Evolutionary conservation across 2,888 invertebrate species (phyloP).

Genomic region (Galerucella nymphaeae): DNA sequence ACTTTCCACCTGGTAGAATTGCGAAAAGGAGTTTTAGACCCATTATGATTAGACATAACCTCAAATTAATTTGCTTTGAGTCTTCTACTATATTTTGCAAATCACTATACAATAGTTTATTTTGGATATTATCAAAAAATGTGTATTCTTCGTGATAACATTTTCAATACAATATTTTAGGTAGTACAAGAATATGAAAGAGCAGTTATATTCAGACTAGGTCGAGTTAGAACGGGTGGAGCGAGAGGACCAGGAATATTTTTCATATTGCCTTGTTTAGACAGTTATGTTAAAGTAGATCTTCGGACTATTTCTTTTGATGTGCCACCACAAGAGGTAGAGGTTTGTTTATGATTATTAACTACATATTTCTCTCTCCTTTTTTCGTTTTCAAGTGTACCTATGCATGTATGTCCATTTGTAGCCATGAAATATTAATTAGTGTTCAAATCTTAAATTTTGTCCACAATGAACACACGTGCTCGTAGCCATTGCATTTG

Average conservation of each 20-base stretch:
- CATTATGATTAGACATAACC: too few relatives aligned
- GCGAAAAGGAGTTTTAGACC: too few relatives aligned
- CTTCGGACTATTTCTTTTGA: constrained; percentile 94
- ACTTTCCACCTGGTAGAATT: too few relatives aligned
- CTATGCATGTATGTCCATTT: neutral
- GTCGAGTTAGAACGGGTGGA: constrained; percentile 79
- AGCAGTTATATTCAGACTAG: constrained; percentile 89
- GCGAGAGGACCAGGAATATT: constrained; percentile 91
- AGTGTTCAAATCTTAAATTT: too few relatives aligned
- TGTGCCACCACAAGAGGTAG: constrained; percentile 96
- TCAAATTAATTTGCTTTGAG: too few relatives aligned
- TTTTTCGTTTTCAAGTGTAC: neutral
- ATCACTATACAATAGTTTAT: too few relatives aligned
- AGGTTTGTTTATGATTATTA: constrained; percentile 70
- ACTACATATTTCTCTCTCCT: too few relatives aligned
- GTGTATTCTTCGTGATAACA: neutral
- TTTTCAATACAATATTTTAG: constrained; percentile 59
- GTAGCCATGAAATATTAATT: too few relatives aligned
- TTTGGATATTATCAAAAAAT: too few relatives aligned
- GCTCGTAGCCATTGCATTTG: too few relatives aligned
- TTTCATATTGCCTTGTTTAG: constrained; percentile 94
- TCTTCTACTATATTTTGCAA: too few relatives aligned
- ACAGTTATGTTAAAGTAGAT: constrained; percentile 92
- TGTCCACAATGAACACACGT: too few relatives aligned
- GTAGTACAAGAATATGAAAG: constrained; percentile 89